Percentiles rank a stretch among this genome's conserved stretches.
Evolutionary conservation across 2,888 invertebrate species (phyloP).

Genomic region (Chymomyza fuscimana): DNA sequence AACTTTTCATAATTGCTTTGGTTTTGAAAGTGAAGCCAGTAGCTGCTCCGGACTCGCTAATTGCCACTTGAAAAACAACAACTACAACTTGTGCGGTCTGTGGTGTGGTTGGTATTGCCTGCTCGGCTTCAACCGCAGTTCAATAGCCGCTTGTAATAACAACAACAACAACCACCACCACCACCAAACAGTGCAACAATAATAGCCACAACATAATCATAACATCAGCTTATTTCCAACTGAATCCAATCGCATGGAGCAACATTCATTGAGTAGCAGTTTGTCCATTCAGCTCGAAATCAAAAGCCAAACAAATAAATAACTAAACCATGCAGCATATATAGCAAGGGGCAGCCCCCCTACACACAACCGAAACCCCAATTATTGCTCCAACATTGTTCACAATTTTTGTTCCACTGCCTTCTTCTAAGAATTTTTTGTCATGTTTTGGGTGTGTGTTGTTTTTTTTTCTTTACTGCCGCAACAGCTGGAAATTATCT

Average conservation of each 20-base stretch:
- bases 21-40: slow-evolving; percentile 8
- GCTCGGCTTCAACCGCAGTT: slow-evolving; percentile 31
- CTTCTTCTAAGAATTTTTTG: slow-evolving; percentile 35
- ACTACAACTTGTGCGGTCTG: slow-evolving; percentile 42
- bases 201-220: slow-evolving; percentile 29
- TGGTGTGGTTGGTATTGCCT: neutral
- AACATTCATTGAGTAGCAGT: slow-evolving; percentile 1
- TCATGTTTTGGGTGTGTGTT: neutral
- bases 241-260: slow-evolving; percentile 5
- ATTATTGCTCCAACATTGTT: neutral
- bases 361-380: neutral
- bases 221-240: slow-evolving; percentile 19
- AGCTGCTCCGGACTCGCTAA: slow-evolving; percentile 38
- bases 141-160: slow-evolving; percentile 49
- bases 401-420: slow-evolving; percentile 9
- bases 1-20: slow-evolving; percentile 8
- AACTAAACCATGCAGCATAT: neutral
- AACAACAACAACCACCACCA: slow-evolving; percentile 20
- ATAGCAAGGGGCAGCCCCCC: neutral
- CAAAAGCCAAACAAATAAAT: slow-evolving; percentile 3
- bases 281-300: slow-evolving; percentile 12
- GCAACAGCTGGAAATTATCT: slow-evolving; percentile 52
- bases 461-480: neutral
- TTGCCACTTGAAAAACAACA: slow-evolving; percentile 54
- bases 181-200: slow-evolving; percentile 8